Conservation (phyloP, 1,140 invertebrate genomes). For the Nylanderia fulva region DNA sequence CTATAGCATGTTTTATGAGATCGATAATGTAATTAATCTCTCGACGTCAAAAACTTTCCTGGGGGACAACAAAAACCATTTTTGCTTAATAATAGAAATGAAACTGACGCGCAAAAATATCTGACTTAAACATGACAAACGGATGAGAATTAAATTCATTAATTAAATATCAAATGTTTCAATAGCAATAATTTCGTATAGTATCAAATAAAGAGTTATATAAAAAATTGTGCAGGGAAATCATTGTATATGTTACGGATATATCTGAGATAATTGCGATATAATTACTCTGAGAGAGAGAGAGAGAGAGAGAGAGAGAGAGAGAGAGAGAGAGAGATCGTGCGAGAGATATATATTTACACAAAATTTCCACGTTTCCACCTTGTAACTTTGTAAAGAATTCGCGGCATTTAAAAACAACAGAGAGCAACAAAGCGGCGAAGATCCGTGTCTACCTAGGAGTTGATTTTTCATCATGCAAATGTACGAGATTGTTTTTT, state of each 20-base stretch:
- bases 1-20: neutral
- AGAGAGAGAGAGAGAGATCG: no score
- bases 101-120: neutral
- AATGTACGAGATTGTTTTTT: neutral
- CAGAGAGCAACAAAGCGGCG: conserved; percentile 4
- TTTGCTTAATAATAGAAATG: conserved; percentile 20
- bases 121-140: neutral
- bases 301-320: no score
- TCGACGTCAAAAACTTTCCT: conserved; percentile 20
- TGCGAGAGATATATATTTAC: neutral
- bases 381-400: neutral
- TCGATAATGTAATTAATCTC: conserved; percentile 28
- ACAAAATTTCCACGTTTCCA: neutral
- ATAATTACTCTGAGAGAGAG: no score
- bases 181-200: conserved; percentile 2
- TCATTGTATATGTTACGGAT: neutral
- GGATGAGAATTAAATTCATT: neutral
- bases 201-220: neutral
- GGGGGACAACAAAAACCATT: neutral
- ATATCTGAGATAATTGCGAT: neutral
- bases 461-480: neutral
- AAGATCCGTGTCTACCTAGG: neutral
- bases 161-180: neutral
- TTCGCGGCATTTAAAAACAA: neutral
- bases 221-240: neutral